Conservation (phyloP, 2,797 vertebrate genomes). For the Hoplostethus atlanticus region DNA sequence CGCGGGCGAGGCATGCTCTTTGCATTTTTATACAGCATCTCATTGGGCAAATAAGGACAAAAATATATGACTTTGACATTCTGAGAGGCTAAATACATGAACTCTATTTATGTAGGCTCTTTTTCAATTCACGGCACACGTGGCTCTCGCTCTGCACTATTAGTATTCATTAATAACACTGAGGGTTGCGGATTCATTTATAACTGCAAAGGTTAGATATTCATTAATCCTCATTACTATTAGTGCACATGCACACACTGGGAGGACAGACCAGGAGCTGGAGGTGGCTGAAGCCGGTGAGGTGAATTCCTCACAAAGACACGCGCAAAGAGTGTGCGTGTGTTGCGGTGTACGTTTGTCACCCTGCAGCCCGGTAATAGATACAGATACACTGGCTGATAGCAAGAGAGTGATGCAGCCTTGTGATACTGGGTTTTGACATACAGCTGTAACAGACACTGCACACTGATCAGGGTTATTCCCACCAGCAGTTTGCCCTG, state of each 20-base stretch:
- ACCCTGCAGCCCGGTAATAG: constrained; percentile 42
- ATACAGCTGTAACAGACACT: constrained; percentile 27
- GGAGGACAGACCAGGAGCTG: constrained; percentile 28
- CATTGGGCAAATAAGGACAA: constrained; percentile 51
- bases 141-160: constrained; percentile 62
- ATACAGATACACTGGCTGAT: constrained; percentile 40
- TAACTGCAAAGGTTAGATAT: constrained; percentile 74
- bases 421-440: constrained; percentile 46
- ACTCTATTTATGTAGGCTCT: constrained; percentile 55
- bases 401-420: constrained; percentile 26
- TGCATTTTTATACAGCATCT: constrained; percentile 5
- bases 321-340: not conserved
- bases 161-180: constrained; percentile 79
- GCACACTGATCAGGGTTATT: constrained; percentile 57
- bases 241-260: constrained; percentile 20
- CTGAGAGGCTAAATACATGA: constrained; percentile 55
- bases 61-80: constrained; percentile 51
- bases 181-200: constrained; percentile 63
- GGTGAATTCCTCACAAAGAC: constrained; percentile 2
- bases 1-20: not conserved
- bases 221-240: constrained; percentile 78
- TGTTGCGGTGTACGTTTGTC: constrained; percentile 38
- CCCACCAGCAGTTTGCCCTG: constrained; percentile 34
- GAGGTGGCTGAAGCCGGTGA: constrained; percentile 32
- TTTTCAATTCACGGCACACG: constrained; percentile 69